A percentile compares a stretch with the other conserved stretches of the same genome.
phyloP scores from a whole-genome alignment of 2,888 invertebrate species.

The Anorthoa munda region DNA sequence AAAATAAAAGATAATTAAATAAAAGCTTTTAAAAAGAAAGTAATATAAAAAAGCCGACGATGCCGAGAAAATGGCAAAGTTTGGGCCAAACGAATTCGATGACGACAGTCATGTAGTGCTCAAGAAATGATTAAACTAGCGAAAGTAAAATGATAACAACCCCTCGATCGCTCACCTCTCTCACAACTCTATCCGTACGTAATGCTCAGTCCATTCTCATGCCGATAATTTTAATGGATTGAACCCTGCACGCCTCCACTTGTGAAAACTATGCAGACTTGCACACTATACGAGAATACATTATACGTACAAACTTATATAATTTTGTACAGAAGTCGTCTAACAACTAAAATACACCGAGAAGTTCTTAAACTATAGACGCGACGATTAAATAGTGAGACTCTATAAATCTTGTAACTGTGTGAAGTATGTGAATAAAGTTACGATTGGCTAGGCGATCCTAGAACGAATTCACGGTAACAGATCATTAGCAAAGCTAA shows the following conservation, averaged over 20 bases:
- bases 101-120: too few species aligned
- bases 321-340: conserved; percentile 36
- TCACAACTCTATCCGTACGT: not conserved
- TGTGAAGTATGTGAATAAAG: not conserved
- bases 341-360: conserved; percentile 30
- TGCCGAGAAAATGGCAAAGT: too few species aligned
- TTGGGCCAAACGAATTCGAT: too few species aligned
- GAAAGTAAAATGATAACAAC: too few species aligned
- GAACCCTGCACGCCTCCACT: too few species aligned
- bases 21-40: too few species aligned
- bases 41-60: too few species aligned
- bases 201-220: not conserved
- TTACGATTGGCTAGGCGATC: not conserved
- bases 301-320: conserved; percentile 11
- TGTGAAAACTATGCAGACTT: conserved; percentile 5
- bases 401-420: conserved; percentile 21
- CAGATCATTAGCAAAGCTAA: too few species aligned
- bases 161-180: not conserved
- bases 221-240: not conserved
- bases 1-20: too few species aligned
- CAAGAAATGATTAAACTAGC: too few species aligned
- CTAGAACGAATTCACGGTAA: not conserved
- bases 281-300: conserved; percentile 13
- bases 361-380: conserved; percentile 15
- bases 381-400: conserved; percentile 43